Conservation (phyloP, 1,140 invertebrate species). For the Danaus melanippus region DNA sequence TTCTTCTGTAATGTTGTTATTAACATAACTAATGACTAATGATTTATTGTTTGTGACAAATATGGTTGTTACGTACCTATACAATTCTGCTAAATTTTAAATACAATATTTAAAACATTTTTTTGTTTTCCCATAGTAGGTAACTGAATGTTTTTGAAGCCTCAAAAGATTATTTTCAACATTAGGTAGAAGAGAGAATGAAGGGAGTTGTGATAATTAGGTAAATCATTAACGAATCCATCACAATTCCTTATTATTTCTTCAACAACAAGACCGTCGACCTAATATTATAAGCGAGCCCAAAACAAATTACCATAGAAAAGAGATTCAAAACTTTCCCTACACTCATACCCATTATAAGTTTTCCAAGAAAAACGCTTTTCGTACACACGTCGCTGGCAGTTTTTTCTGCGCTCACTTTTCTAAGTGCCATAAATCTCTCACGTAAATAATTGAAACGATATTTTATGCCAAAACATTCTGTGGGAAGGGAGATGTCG, state of each 20-base stretch:
- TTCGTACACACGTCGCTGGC: slow-evolving; percentile 67
- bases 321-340: slow-evolving; percentile 66
- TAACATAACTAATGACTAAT: neutral
- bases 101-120: neutral
- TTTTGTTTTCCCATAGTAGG: neutral
- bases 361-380: slow-evolving; percentile 70
- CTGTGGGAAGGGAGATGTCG: slow-evolving; percentile 61
- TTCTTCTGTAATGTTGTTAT: no score
- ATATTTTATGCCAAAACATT: slow-evolving; percentile 73
- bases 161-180: no score
- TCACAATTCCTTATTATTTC: slow-evolving; percentile 26
- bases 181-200: no score
- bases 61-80: neutral
- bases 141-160: no score
- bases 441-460: slow-evolving; percentile 72
- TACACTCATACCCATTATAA: slow-evolving; percentile 70
- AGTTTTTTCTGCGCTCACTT: slow-evolving; percentile 69
- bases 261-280: slow-evolving; percentile 30
- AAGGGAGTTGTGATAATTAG: neutral
- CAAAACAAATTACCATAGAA: slow-evolving; percentile 71
- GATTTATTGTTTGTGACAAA: slow-evolving; percentile 1
- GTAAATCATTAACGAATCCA: slow-evolving; percentile 25
- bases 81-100: neutral
- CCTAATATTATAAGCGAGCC: slow-evolving; percentile 56
- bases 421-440: slow-evolving; percentile 71